Base-by-base conservation (phyloP, 2,888 invertebrate genomes). In the Philonicus albiceps region DNA sequence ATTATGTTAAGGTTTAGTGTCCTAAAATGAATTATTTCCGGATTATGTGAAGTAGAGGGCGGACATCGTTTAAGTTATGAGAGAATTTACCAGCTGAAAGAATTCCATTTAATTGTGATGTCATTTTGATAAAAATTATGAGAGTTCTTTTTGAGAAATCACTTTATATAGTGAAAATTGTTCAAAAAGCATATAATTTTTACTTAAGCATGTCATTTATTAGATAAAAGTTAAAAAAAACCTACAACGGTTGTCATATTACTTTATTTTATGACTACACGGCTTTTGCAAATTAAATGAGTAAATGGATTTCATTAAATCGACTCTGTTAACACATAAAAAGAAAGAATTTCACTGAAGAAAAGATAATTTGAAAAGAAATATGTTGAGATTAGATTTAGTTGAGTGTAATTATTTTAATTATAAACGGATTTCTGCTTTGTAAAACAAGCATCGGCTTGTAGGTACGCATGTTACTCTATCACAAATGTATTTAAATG, bases 21-120 rank as follows among this genome's bases (percentile, higher is more conserved):
- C n/a, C 16, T 34, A 53, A 34, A 27, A 81, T 81, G 81, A 81
- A 55, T 81, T 81, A 81, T 81, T 55, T 55, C 11, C 31, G 64
- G 34, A 81, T 81, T 64, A 64, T 81, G 81, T 55, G 81, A 81
- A 81, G 19, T 55, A 2, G 19, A 53, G 34, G 30, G 49, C n/a
- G 31, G 30, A 74, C 13, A 13, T 13, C 5, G 37, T 74, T 74
- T 0, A 19, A 74, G 13, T 74, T 74, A 34, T 74, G 74, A 16
- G 49, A 49, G 22, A 64, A 64, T 64, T 22, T 2, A 27, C 64
- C 64, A 64, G 27, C 64, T 64, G 27, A 64, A 64, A 64, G 64
- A 22, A 64, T 64, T 64, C 27, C 64, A 11, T 64, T 64, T 64
- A 64, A 64, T 64, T 64, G 11, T 27, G 11, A 22, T 64, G 64